A percentile compares a stretch with the other conserved stretches of the same genome.
Evolutionary conservation across 2,113 vertebrate genomes (phyloP).

Genomic region (Microcebus griseorufus): DNA sequence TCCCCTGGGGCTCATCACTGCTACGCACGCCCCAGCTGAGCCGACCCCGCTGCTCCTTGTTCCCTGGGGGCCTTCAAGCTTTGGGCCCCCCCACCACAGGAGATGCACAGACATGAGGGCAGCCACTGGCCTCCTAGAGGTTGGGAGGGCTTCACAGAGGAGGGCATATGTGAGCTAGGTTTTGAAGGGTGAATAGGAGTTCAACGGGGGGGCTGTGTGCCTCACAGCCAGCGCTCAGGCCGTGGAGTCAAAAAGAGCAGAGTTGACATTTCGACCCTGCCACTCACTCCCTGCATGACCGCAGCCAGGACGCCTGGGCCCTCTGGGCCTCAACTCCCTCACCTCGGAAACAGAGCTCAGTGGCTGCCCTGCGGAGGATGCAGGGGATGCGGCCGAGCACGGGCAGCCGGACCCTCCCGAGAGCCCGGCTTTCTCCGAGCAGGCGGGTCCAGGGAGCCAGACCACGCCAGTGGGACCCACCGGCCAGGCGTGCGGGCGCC

Average conservation of each 20-base stretch:
- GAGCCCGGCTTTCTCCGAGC: background rate
- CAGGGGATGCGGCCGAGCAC: background rate
- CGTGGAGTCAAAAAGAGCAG: background rate
- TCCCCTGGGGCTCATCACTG: background rate
- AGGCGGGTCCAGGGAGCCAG: background rate
- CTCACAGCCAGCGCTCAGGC: background rate
- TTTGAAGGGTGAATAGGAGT: background rate
- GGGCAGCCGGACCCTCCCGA: background rate
- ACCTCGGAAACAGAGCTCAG: background rate
- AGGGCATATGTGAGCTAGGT: background rate
- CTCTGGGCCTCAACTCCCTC: background rate
- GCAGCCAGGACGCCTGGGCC: background rate
- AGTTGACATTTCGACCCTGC: background rate
- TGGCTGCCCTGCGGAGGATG: background rate
- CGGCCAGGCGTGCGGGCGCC: accelerated
- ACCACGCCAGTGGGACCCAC: background rate
- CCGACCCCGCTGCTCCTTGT: too few relatives aligned
- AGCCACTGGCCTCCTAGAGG: background rate
- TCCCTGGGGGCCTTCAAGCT: background rate
- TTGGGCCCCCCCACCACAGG: too few relatives aligned
- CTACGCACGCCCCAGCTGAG: too few relatives aligned
- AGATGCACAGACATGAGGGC: background rate
- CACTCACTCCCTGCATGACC: background rate
- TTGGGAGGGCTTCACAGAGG: background rate
- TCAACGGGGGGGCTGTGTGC: background rate